Conservation (phyloP, 53 echinoderm and acorn worm genomes). For the Temnopleurus reevesii region DNA sequence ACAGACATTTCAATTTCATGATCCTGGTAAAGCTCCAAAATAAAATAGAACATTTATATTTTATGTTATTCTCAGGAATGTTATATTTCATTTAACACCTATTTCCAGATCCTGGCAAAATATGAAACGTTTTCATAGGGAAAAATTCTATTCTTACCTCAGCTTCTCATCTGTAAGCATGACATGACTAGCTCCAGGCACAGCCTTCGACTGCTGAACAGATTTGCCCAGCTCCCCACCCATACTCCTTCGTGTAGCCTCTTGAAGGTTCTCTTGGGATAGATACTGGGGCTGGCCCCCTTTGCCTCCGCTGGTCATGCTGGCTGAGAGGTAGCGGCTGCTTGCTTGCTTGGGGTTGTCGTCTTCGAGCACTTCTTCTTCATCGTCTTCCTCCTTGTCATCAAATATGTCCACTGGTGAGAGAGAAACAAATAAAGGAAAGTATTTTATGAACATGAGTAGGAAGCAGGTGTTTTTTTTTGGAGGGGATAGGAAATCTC, state of each 20-base stretch:
- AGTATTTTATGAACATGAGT: too few species aligned
- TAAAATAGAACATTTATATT: too few species aligned
- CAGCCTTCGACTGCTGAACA: slow-evolving; percentile 43
- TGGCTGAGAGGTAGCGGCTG: slow-evolving; percentile 26
- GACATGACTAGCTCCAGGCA: slow-evolving; percentile 57
- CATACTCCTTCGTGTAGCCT: slow-evolving; percentile 41
- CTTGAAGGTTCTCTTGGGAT: slow-evolving; percentile 88
- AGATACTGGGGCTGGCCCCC: slow-evolving; percentile 65
- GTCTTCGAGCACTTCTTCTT: slow-evolving; percentile 38
- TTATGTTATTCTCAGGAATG: too few species aligned
- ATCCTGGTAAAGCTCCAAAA: too few species aligned
- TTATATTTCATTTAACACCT: too few species aligned
- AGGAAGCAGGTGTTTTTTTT: too few species aligned
- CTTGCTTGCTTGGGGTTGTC: background rate
- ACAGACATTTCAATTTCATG: too few species aligned
- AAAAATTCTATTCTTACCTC: slow-evolving; percentile 56
- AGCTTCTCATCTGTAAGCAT: slow-evolving; percentile 93
- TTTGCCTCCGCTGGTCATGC: background rate
- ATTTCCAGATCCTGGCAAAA: too few species aligned
- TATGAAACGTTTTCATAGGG: too few species aligned
- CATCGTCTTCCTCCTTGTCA: slow-evolving; percentile 78
- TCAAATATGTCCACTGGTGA: slow-evolving; percentile 90
- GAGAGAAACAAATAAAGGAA: background rate
- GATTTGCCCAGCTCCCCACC: slow-evolving; percentile 17
- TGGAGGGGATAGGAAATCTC: too few species aligned